phyloP scores from a whole-genome alignment of 2,797 vertebrate genomes.

The Miopithecus talapoin region DNA sequence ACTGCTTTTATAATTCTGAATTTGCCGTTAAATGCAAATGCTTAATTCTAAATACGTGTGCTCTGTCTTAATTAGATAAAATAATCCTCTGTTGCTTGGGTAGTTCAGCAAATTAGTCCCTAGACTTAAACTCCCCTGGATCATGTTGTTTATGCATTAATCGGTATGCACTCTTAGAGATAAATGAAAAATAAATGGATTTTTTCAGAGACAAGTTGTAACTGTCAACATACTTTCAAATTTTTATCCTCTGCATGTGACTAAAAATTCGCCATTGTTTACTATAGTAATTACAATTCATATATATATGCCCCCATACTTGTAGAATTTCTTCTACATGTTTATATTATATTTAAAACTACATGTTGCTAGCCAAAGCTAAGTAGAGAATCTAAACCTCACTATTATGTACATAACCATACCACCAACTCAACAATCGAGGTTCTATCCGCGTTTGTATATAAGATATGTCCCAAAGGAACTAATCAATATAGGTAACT shows the following conservation, averaged over 20 bases:
- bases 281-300: slow-evolving; percentile 35
- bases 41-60: slow-evolving; percentile 76
- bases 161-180: slow-evolving; percentile 34
- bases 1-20: slow-evolving; percentile 82
- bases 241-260: background rate
- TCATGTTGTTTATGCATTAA: slow-evolving; percentile 65
- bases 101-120: slow-evolving; percentile 80
- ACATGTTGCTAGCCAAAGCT: background rate
- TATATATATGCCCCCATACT: background rate
- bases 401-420: background rate
- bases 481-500: background rate
- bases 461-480: background rate
- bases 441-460: background rate
- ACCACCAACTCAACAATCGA: background rate
- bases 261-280: slow-evolving; percentile 38
- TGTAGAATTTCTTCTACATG: background rate
- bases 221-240: slow-evolving; percentile 52
- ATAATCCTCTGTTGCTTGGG: slow-evolving; percentile 81
- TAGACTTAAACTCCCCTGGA: slow-evolving; percentile 54
- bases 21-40: slow-evolving; percentile 81
- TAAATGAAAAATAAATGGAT: slow-evolving; percentile 60
- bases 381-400: background rate
- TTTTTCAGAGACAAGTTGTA: background rate
- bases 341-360: slow-evolving; percentile 40
- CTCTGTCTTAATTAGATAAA: slow-evolving; percentile 83